Base-by-base conservation (phyloP, 2,797 vertebrate species). In the Thalassophryne amazonica region DNA sequence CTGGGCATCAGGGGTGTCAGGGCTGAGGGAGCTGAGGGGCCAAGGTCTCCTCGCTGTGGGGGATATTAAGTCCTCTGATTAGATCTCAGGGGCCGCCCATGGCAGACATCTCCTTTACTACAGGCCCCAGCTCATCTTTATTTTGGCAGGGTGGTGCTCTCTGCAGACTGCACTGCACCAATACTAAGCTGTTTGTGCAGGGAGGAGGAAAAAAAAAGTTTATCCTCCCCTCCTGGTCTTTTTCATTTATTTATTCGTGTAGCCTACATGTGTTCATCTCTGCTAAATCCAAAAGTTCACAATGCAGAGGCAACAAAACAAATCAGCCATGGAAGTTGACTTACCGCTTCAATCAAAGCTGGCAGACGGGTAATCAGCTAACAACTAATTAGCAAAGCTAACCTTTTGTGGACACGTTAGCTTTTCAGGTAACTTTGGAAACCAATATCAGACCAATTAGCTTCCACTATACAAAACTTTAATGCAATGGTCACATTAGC, bases 1-100 rank as follows among this genome's bases (percentile, higher is more conserved):
- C 71, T 79, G 76, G 78, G 81, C 81, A 69, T 84, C 84, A 65
- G 80, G 84, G 84, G 85, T 77, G 78, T 84, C 80, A 67, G 81
- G 74, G 79, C 82, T 81, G 75, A 80, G 80, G 84, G 81, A 83
- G 80, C 73, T 83, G 74, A 77, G 83, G 86, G 83, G 86, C 84
- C 85, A 86, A 86, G 84, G 85, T 84, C 80, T 87, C 81, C 85
- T 85, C 84, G 79, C 85, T 85, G 87, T 88, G 87, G 88, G 87
- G 85, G 84, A 86, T 88, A 88, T 89, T 88, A 90, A 87, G 81
- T 80, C 82, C 81, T 87, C 87, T 90, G 86, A 90, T 90, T 89
- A 86, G 87, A 86, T 90, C 88, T 89, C 88, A 81, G 79, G 88
- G 87, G 87, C 87, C 73, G 74, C 60, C 73, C 75, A 79, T 88